Conservation (phyloP, 2,113 vertebrate species). For the Lasiurus borealis region DNA sequence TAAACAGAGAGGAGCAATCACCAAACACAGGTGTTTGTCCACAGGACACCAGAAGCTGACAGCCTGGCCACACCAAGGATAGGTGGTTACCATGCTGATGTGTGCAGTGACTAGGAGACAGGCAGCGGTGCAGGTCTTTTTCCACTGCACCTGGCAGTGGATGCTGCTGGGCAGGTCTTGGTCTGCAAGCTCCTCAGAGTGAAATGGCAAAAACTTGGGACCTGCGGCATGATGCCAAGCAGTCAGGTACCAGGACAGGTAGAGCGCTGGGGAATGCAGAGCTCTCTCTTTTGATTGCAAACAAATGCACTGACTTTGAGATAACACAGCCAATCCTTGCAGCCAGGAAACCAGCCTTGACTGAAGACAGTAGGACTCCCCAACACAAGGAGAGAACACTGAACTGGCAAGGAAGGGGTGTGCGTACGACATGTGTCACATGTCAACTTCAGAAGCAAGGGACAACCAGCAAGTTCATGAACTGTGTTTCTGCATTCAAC, state of each 20-base stretch:
- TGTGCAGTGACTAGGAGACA: accelerated
- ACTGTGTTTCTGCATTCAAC: background rate
- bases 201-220: background rate
- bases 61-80: background rate
- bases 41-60: background rate
- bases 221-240: background rate
- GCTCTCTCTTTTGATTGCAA: accelerated
- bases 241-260: accelerated
- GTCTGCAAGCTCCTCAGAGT: background rate
- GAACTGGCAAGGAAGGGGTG: background rate
- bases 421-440: background rate
- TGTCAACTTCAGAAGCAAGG: background rate
- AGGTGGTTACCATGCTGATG: no score
- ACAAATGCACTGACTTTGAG: background rate
- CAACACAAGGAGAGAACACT: no score
- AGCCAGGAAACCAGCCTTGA: background rate
- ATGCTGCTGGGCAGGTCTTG: constrained; percentile 27
- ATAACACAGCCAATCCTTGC: accelerated
- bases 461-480: background rate
- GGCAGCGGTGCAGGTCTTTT: accelerated
- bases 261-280: accelerated
- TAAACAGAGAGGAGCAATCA: background rate
- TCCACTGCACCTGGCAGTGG: constrained; percentile 67
- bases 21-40: background rate
- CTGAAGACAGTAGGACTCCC: background rate